A percentile compares a stretch with the other conserved stretches of the same genome.
phyloP scores from a whole-genome alignment of 2,113 vertebrate genomes.

The Semnopithecus entellus region DNA sequence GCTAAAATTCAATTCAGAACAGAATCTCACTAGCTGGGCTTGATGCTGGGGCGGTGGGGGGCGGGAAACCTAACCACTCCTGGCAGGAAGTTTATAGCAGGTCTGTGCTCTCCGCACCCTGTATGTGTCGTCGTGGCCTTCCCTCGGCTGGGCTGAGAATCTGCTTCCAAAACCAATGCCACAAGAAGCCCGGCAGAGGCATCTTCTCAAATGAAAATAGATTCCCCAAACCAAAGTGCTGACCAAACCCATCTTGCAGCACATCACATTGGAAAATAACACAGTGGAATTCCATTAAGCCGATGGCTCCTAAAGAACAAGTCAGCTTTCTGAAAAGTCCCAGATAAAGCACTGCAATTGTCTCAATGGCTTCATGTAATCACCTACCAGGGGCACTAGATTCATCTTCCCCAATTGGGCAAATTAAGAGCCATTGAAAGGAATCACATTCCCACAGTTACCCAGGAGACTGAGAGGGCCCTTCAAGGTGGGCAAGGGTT shows the following conservation, averaged over 20 bases:
- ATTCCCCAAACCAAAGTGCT: slow-evolving; percentile 64
- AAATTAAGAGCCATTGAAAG: slow-evolving; percentile 54
- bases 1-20: slow-evolving; percentile 47
- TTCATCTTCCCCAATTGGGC: slow-evolving; percentile 40
- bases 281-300: slow-evolving; percentile 53
- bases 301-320: not conserved
- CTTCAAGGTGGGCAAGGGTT: not conserved
- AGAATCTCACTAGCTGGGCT: slow-evolving; percentile 23
- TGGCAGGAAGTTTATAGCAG: not conserved
- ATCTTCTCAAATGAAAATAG: slow-evolving; percentile 70
- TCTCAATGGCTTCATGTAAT: slow-evolving; percentile 54
- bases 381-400: slow-evolving; percentile 20
- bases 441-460: slow-evolving; percentile 38
- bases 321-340: slow-evolving; percentile 69
- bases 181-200: not conserved
- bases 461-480: not conserved
- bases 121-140: accelerated
- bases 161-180: slow-evolving; percentile 24
- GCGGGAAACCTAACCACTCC: not conserved
- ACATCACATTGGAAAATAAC: slow-evolving; percentile 30
- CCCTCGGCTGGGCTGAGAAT: slow-evolving; percentile 50
- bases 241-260: slow-evolving; percentile 38
- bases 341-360: slow-evolving; percentile 61
- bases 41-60: not conserved
- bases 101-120: not conserved